Evolutionary conservation across 2,113 vertebrate species (phyloP), one percentile per base, ranked within the genome.

Genomic region (Pungitius pungitius): DNA sequence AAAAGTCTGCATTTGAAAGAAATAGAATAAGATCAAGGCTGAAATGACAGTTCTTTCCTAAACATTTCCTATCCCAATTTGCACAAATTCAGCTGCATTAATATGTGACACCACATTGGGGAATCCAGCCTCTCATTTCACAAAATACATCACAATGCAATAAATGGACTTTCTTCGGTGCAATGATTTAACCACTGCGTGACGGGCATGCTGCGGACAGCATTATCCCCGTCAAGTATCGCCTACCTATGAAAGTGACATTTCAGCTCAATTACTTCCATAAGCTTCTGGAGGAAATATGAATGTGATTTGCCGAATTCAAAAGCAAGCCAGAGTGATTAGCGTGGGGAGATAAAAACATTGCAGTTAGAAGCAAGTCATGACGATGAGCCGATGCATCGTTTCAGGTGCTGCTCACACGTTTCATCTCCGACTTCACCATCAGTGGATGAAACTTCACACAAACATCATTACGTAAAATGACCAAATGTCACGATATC

Each of bases 41-140:
- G 61, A 60, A 81, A 49, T 30, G 56, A 73, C 75, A 67, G 69
- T 58, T 40, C n/a, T 17, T 54, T 20, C 22, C 81, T 45, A 51
- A 82, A 71, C 61, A 73, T 78, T 80, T 83, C 77, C 68, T 78
- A 52, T 45, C 64, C 62, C 56, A 81, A 57, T 85, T 70, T 80
- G 73, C 27, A 60, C 39, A 56, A 75, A 84, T 18, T 64, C 15
- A 66, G 14, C 55, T 43, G 70, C 70, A 43, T 68, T 77, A 65
- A 68, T 76, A 73, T 49, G 64, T 22, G 43, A 45, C 22, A 68
- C 73, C 20, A n/a, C 40, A 0, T 0, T 26, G 1, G 20, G 7
- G 15, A 64, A 72, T 20, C 40, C 64, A 43, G 65, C 47, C 18
- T 26, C 52, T 56, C 58, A 5, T 45, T 61, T 27, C 11, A 70